phyloP scores from a whole-genome alignment of 2,113 vertebrate genomes.

The Callipepla californica region DNA sequence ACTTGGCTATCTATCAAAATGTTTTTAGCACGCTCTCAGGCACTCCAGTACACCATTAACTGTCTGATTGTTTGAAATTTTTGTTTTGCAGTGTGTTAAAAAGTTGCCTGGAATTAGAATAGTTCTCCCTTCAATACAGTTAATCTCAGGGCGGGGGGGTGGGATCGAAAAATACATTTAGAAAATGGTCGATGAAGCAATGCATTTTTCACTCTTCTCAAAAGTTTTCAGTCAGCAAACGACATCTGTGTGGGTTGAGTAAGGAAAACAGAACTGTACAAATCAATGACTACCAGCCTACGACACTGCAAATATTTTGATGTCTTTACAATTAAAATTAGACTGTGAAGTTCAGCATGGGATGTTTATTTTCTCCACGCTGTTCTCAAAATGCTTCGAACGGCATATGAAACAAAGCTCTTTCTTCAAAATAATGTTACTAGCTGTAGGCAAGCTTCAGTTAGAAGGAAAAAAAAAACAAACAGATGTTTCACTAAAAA shows the following conservation, averaged over 20 bases:
- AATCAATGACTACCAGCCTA: conserved; percentile 52
- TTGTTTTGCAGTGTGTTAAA: conserved; percentile 65
- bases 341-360: conserved; percentile 19
- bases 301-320: conserved; percentile 47
- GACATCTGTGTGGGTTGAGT: conserved; percentile 65
- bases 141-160: not conserved
- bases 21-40: conserved; percentile 80
- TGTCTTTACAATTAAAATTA: conserved; percentile 38
- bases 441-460: not conserved
- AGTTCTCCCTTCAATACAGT: not conserved
- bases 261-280: conserved; percentile 71
- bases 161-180: not conserved
- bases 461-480: not conserved
- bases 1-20: conserved; percentile 83
- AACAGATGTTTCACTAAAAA: conserved; percentile 43
- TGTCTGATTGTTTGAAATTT: conserved; percentile 69
- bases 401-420: not conserved
- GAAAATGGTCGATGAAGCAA: not conserved
- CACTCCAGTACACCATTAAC: conserved; percentile 78
- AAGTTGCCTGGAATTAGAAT: conserved; percentile 69
- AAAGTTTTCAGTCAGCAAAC: conserved; percentile 67
- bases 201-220: conserved; percentile 22
- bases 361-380: not conserved
- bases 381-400: conserved; percentile 25
- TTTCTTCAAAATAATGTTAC: not conserved